A percentile compares a stretch with the other conserved stretches of the same genome.
phyloP scores from a whole-genome alignment of 1,140 invertebrate genomes.

The Araneus ventricosus region DNA sequence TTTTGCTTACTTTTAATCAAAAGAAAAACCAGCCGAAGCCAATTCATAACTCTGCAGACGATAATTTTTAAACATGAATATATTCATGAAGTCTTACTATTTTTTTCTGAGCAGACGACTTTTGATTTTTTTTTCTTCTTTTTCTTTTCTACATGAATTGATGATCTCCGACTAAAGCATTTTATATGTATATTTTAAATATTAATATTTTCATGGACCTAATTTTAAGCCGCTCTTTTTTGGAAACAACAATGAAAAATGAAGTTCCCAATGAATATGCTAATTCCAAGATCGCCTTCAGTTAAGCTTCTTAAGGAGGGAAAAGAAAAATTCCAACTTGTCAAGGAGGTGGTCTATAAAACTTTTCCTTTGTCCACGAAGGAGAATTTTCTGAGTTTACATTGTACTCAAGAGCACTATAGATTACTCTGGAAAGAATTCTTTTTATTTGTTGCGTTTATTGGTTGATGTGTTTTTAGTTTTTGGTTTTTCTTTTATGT shows the following conservation, averaged over 20 bases:
- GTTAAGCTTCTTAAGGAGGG: neutral
- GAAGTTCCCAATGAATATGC: constrained; percentile 16
- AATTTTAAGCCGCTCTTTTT: constrained; percentile 2
- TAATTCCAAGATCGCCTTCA: constrained; percentile 1
- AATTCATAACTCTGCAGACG: neutral
- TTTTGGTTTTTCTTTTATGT: neutral
- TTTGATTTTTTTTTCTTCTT: neutral
- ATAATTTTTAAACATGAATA: constrained; percentile 10
- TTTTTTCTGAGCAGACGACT: neutral
- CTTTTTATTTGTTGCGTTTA: constrained; percentile 1
- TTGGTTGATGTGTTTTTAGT: neutral
- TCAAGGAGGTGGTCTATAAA: neutral
- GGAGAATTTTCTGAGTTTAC: neutral
- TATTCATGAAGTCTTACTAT: constrained; percentile 16
- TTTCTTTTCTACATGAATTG: neutral
- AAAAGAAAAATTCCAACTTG: neutral
- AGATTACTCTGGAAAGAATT: neutral
- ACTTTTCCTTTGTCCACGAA: neutral
- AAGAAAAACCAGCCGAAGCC: neutral
- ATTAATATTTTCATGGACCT: constrained; percentile 20
- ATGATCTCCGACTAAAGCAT: neutral
- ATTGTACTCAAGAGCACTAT: neutral
- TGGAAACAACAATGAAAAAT: constrained; percentile 24
- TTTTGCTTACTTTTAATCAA: neutral
- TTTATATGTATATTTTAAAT: constrained; percentile 5